Conservation (phyloP, 2,888 invertebrate species). For the Eudasyphora cyanicolor region DNA sequence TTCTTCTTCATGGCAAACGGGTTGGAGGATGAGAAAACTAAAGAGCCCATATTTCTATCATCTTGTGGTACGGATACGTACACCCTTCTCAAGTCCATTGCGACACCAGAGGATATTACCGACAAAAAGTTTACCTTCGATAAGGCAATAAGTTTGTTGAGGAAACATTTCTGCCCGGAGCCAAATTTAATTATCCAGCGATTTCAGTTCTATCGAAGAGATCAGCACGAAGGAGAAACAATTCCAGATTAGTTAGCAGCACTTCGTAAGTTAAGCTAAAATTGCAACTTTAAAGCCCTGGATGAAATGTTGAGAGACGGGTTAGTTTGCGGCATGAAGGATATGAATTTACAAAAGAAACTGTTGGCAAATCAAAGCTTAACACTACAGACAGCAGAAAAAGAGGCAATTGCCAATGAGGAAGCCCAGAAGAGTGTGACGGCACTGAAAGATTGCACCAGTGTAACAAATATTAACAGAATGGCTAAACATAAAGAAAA, state of each 20-base stretch:
- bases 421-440: slow-evolving; percentile 13
- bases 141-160: neutral
- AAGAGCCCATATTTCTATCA: neutral
- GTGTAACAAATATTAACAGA: neutral
- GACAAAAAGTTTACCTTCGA: neutral
- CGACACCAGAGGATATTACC: neutral
- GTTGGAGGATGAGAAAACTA: neutral
- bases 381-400: too few relatives aligned
- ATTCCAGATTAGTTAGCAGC: slow-evolving; percentile 11
- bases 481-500: too few relatives aligned
- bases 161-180: neutral
- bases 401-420: slow-evolving; percentile 38
- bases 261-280: slow-evolving; percentile 17
- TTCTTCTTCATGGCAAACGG: neutral
- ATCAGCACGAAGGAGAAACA: neutral
- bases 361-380: slow-evolving; percentile 30
- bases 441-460: slow-evolving; percentile 1
- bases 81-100: neutral
- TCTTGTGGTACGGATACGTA: neutral
- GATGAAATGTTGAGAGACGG: slow-evolving; percentile 42
- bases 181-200: neutral
- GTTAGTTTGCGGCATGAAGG: slow-evolving; percentile 37
- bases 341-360: slow-evolving; percentile 22
- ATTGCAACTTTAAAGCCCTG: slow-evolving; percentile 31
- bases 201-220: too few relatives aligned